A percentile compares a stretch with the other conserved stretches of the same genome.
Evolutionary conservation across 1,140 invertebrate genomes (phyloP).

Genomic region (Sitophilus oryzae): DNA sequence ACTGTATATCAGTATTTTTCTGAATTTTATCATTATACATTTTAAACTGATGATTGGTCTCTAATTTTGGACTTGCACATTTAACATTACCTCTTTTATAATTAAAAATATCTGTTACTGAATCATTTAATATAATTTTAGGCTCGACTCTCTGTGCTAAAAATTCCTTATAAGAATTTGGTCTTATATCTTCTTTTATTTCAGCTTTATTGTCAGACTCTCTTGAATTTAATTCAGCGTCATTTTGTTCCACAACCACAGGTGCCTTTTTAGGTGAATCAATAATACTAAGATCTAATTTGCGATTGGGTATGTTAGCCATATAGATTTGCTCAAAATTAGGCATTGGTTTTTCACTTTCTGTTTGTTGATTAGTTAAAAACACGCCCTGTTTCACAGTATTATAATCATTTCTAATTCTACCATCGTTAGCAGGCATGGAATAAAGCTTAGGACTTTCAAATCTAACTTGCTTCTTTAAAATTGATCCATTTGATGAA

Average conservation of each 20-base stretch:
- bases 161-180: constrained; percentile 28
- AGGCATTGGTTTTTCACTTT: constrained; percentile 7
- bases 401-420: too few relatives aligned
- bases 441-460: constrained; percentile 24
- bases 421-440: too few relatives aligned
- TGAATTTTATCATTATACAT: background rate
- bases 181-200: constrained; percentile 10
- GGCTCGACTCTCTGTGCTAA: constrained; percentile 16
- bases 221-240: background rate
- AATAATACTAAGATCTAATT: constrained; percentile 41
- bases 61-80: background rate
- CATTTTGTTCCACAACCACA: background rate
- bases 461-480: constrained; percentile 32
- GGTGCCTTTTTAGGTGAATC: constrained; percentile 23
- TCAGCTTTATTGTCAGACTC: background rate
- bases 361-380: constrained; percentile 12
- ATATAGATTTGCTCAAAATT: constrained; percentile 40
- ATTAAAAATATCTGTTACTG: constrained; percentile 32
- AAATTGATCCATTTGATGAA: constrained; percentile 14
- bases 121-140: constrained; percentile 21
- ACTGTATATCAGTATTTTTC: background rate
- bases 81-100: constrained; percentile 21
- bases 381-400: too few relatives aligned
- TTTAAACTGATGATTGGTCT: background rate
- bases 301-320: constrained; percentile 39